phyloP scores from a whole-genome alignment of 2,888 invertebrate genomes.

The Trissolcus brochymenae region DNA sequence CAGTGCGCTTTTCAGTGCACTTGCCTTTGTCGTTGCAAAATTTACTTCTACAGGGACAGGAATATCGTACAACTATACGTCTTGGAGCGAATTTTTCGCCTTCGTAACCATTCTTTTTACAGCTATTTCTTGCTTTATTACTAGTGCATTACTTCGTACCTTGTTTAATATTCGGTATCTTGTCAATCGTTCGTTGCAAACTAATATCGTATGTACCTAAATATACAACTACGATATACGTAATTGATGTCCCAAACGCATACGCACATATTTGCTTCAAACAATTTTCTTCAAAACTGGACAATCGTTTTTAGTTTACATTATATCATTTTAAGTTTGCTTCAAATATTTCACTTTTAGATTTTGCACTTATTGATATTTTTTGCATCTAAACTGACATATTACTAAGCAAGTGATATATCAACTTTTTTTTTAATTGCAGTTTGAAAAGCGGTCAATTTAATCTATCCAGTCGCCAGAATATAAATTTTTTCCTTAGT shows the following conservation, averaged over 20 bases:
- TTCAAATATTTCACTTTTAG: background rate
- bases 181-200: constrained; percentile 63
- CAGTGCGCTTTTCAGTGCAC: constrained; percentile 6
- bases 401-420: no score
- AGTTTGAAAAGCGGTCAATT: no score
- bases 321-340: background rate
- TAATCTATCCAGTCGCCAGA: no score
- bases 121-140: constrained; percentile 33
- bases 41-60: constrained; percentile 16
- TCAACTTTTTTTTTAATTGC: no score
- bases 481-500: no score
- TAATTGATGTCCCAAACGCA: constrained; percentile 51
- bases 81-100: constrained; percentile 16
- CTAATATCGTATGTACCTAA: constrained; percentile 61
- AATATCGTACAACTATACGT: constrained; percentile 10
- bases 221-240: constrained; percentile 61
- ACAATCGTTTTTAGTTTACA: background rate
- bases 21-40: constrained; percentile 1
- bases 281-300: no score
- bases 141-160: constrained; percentile 45
- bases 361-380: no score
- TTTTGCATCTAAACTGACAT: no score
- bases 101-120: constrained; percentile 44
- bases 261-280: constrained; percentile 34
- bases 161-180: constrained; percentile 45